phyloP scores from a whole-genome alignment of 2,888 invertebrate species.

The Tromatobia lineatoria region DNA sequence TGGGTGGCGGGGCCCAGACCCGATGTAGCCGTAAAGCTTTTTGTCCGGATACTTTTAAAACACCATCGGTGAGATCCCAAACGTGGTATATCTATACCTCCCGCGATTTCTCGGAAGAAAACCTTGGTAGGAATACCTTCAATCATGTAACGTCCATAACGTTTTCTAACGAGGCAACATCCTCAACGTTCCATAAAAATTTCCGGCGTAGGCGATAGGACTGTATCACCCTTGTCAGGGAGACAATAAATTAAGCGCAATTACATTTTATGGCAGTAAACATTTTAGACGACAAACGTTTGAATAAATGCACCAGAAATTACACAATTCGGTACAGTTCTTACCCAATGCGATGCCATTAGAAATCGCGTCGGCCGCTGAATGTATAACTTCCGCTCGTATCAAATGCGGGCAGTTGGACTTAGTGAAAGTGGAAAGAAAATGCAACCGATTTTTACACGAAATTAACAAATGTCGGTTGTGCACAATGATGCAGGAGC shows the following conservation, averaged over 20 bases:
- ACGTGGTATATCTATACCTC: conserved; percentile 20
- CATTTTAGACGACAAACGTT: too few species aligned
- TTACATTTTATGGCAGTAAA: too few species aligned
- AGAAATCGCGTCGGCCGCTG: too few species aligned
- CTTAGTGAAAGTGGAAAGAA: too few species aligned
- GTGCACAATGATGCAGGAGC: too few species aligned
- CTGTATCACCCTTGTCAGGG: not conserved
- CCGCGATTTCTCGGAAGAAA: conserved; percentile 40
- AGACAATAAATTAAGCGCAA: not conserved
- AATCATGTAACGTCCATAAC: conserved; percentile 1
- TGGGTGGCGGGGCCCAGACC: conserved; percentile 58
- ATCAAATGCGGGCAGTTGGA: too few species aligned
- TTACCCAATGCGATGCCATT: too few species aligned
- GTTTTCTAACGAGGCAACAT: conserved; percentile 1
- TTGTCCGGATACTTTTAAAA: conserved; percentile 63
- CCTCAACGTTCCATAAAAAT: not conserved
- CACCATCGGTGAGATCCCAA: conserved; percentile 51
- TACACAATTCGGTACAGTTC: too few species aligned
- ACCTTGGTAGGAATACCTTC: not conserved
- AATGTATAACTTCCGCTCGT: too few species aligned
- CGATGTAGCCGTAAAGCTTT: conserved; percentile 64
- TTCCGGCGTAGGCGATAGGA: not conserved
- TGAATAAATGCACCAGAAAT: too few species aligned
- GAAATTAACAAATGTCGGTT: too few species aligned
- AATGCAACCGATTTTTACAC: too few species aligned